These are phyloP conservation scores for Adelognathus sp. DNA, from an alignment of 2,888 invertebrate species.

Conservation along the genomic window DNA sequence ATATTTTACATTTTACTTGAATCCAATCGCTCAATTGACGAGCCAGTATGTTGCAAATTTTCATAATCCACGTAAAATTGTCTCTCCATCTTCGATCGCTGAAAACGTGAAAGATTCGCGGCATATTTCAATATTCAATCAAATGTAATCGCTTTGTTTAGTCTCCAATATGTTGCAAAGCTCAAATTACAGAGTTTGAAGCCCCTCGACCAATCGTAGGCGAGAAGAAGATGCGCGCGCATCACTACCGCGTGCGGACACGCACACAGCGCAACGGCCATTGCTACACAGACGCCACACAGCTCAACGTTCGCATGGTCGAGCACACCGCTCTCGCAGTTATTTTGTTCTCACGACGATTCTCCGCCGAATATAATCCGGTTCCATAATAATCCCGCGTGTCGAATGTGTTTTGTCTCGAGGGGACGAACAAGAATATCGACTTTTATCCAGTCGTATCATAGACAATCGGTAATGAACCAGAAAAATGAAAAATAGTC, in stretches of 20 bases:
- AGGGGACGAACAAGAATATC: not conserved
- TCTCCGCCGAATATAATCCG: not conserved
- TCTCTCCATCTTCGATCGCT: not conserved
- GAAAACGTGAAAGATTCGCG: not conserved
- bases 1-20: not conserved
- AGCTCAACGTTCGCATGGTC: not conserved
- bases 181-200: too few species aligned
- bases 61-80: too few species aligned
- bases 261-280: not conserved
- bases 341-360: not conserved
- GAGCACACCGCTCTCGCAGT: not conserved
- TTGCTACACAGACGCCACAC: too few species aligned
- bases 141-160: not conserved
- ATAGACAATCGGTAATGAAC: constrained; percentile 12
- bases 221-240: not conserved
- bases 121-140: not conserved
- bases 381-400: not conserved
- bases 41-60: not conserved
- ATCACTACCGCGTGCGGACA: not conserved
- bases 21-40: not conserved
- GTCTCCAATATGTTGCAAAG: not conserved
- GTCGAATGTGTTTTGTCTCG: not conserved
- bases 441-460: not conserved
- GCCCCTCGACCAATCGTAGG: too few species aligned
- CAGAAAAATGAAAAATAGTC: not conserved